phyloP scores from a whole-genome alignment of 2,797 vertebrate species.

The Alectoris magna region DNA sequence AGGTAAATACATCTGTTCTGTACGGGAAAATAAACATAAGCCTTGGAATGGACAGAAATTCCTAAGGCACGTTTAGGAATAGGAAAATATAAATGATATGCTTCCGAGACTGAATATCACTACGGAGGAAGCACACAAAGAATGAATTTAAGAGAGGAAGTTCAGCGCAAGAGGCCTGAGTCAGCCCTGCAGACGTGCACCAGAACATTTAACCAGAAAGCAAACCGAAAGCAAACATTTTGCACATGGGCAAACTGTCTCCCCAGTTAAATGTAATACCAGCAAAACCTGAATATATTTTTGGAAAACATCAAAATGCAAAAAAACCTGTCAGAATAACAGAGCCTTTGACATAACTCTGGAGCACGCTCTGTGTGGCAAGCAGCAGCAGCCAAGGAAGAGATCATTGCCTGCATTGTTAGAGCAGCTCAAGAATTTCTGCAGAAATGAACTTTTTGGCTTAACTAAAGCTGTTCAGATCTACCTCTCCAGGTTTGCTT shows the following conservation, averaged over 20 bases:
- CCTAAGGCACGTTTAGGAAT: neutral
- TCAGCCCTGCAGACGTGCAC: neutral
- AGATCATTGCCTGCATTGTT: constrained; percentile 26
- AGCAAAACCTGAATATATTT: constrained; percentile 27
- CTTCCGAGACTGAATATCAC: neutral
- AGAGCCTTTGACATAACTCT: constrained; percentile 41
- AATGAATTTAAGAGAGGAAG: neutral
- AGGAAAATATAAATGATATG: neutral
- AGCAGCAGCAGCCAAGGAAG: constrained; percentile 14
- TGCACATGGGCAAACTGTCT: neutral
- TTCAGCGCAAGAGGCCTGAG: neutral
- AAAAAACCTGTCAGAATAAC: constrained; percentile 32
- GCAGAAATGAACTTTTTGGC: neutral
- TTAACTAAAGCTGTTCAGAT: constrained; percentile 1
- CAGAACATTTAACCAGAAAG: constrained; percentile 3
- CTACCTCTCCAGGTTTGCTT: constrained; percentile 41
- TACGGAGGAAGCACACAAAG: neutral
- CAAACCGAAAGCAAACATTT: neutral
- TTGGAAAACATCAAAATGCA: constrained; percentile 55
- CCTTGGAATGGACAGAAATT: neutral
- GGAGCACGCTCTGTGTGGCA: neutral
- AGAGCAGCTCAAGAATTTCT: constrained; percentile 11
- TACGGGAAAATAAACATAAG: neutral
- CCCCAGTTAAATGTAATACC: constrained; percentile 18
- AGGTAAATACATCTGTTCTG: neutral